Base-by-base conservation (phyloP, 1,140 invertebrate genomes). In the Lepidotrigona ventralis region DNA sequence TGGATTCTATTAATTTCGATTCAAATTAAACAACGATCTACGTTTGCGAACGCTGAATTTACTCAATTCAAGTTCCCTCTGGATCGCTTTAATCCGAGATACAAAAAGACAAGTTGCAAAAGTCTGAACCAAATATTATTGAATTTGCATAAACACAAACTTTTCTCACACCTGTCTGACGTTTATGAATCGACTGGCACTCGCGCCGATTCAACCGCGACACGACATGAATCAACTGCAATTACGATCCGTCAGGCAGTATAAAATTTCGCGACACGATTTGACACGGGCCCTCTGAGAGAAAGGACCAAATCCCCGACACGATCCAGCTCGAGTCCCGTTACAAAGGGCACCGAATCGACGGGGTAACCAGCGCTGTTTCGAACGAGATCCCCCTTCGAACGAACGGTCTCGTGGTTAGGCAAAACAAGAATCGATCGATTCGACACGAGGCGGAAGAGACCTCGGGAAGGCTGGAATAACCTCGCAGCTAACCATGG, bases 301-400 rank as follows among this genome's bases (percentile, higher is more conserved):
- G n/a, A 53, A 83, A 78, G 58, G 81, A 26, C n/a, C 66, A 21
- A 23, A 12, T 54, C 23, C 14, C 21, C 14, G 33, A 9, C 23
- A 29, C n/a, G 33, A 70, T 70, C 29, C 46, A 26, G 17, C 46
- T 8, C 64, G 86, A 86, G 68, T 91, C 83, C 71, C 60, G 87
- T 91, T 92, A 91, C 90, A 88, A 91, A 91, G 86, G 91, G 72
- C 72, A 75, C 91, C 91, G 90, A 91, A 92, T 92, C 88, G 89
- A 90, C 88, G 89, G 87, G 89, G 89, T 89, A 89, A 89, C 21
- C 23, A 84, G 90, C 87, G 91, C 81, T 79, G 79, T 68, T 81
- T 66, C 72, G 2, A 64, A n/a, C 39, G 69, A 71, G 51, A 68
- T 9, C 64, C 11, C 51, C 29, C 51, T 75, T 54, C 23, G 72